Evolutionary conservation across 2,113 vertebrate genomes (phyloP), one percentile per base, ranked within the genome.

Genomic region (Oreocharis arfaki): DNA sequence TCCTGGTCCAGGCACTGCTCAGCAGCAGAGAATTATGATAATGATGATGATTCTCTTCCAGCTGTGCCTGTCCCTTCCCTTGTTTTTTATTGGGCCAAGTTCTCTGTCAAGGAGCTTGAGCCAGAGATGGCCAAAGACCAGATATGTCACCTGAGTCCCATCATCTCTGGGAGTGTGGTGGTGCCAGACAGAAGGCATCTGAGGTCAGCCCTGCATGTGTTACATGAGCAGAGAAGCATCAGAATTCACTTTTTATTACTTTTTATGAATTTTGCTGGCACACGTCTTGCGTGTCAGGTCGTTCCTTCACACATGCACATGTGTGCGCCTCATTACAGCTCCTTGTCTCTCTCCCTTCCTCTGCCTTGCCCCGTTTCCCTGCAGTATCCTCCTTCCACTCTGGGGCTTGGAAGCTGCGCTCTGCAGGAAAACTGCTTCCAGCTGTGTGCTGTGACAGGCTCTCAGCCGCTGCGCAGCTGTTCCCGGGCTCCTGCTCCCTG

Each of bases 351-450:
- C 79, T 91, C 63, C 41, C 59, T 94, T 53, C 82, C 93, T 85
- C 53, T 0, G 3, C 73, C 76, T 90, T 86, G 59, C 69, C 26
- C 64, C 0, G 0, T 59, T 87, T 80, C 84, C 57, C 93, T 60
- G 65, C 59, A 81, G 83, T 57, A 89, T 84, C 83, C 69, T 95
- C 75, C 89, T 93, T 91, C 85, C 75, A 89, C 44, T 32, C 87
- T 35, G 37, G 81, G 82, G 68, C 50, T 88, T 93, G 91, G 89
- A 95, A 87, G 80, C 87, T 46, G 56, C 0, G 0, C 76, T 81
- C 65, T 59, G 83, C 33, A 70, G 87, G 91, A 63, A 94, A 97
- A 97, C 85, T 93, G 90, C 35, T 97, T 97, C 93, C 96, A 96
- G 88, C 95, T 97, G 96, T 80, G 87, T 41, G 75, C 87, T 69